These are phyloP conservation scores for Caenorhabditis brenneri DNA, from an alignment of 1,140 invertebrate species.

Conservation along the genomic window DNA sequence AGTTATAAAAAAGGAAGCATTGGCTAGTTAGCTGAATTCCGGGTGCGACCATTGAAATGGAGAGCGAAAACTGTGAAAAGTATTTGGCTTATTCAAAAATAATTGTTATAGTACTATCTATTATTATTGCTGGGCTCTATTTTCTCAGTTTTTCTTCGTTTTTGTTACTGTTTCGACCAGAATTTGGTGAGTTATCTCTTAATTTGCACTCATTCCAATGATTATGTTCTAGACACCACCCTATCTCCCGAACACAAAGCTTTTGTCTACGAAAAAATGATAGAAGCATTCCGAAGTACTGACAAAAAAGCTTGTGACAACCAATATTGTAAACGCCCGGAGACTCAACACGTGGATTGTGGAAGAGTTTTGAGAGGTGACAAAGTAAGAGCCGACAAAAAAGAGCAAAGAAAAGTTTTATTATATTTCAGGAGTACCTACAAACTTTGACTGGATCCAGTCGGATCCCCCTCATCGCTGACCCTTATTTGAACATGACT, in stretches of 20 bases:
- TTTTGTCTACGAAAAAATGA: background rate
- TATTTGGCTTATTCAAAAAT: no score
- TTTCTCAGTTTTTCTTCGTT: background rate
- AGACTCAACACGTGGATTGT: slow-evolving; percentile 34
- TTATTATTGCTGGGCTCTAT: background rate
- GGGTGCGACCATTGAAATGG: no score
- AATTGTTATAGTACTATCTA: background rate
- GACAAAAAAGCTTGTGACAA: background rate
- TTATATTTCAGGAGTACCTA: background rate
- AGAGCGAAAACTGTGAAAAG: no score
- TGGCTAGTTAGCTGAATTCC: no score
- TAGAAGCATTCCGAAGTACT: background rate
- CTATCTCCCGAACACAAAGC: background rate
- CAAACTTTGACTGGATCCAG: background rate
- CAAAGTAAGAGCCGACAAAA: background rate
- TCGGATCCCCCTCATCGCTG: background rate
- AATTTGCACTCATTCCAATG: no score
- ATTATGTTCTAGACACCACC: no score
- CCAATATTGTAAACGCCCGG: background rate
- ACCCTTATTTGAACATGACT: background rate
- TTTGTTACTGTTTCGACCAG: background rate
- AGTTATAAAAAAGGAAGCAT: no score
- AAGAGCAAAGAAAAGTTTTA: background rate
- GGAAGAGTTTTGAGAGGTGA: background rate
- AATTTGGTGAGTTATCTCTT: background rate